Percentiles rank a stretch among this genome's conserved stretches.
These are phyloP conservation scores for Tenthredo scrophulariae DNA, from an alignment of 2,888 invertebrate genomes.

Conservation along the genomic window DNA sequence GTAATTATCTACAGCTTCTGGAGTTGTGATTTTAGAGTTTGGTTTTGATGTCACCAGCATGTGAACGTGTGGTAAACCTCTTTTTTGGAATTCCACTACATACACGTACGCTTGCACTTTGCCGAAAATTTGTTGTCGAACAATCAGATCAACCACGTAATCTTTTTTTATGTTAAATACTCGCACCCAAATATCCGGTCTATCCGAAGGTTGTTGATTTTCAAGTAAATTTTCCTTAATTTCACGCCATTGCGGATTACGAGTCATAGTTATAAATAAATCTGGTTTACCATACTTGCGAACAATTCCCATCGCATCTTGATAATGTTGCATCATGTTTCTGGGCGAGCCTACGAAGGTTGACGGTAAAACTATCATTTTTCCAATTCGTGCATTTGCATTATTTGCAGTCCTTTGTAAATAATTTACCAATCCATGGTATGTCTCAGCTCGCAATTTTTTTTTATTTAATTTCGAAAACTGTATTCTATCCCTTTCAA, in stretches of 20 bases:
- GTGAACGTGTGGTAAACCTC: slow-evolving; percentile 60
- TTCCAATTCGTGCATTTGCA: slow-evolving; percentile 48
- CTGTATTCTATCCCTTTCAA: too few species aligned
- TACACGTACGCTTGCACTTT: slow-evolving; percentile 57
- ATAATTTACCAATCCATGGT: slow-evolving; percentile 1
- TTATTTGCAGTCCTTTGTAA: slow-evolving; percentile 44
- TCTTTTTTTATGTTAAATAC: slow-evolving; percentile 59
- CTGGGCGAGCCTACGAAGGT: slow-evolving; percentile 59
- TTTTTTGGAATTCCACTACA: slow-evolving; percentile 61
- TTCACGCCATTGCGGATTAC: slow-evolving; percentile 61
- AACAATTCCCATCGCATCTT: slow-evolving; percentile 61
- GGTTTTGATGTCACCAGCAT: slow-evolving; percentile 58
- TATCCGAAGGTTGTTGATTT: slow-evolving; percentile 57
- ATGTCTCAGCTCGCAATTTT: neutral
- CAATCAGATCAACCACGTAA: slow-evolving; percentile 55
- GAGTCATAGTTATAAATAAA: slow-evolving; percentile 44
- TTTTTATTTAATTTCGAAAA: too few species aligned
- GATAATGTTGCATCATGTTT: slow-evolving; percentile 59
- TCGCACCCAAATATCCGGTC: slow-evolving; percentile 60
- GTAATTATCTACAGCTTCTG: slow-evolving; percentile 58
- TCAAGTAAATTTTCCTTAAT: slow-evolving; percentile 56
- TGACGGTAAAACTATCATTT: slow-evolving; percentile 59
- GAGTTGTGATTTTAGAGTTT: slow-evolving; percentile 58
- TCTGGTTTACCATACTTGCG: slow-evolving; percentile 58
- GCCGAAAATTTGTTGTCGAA: slow-evolving; percentile 57